phyloP scores from a whole-genome alignment of 2,797 vertebrate genomes.

The Loriculus beryllinus region DNA sequence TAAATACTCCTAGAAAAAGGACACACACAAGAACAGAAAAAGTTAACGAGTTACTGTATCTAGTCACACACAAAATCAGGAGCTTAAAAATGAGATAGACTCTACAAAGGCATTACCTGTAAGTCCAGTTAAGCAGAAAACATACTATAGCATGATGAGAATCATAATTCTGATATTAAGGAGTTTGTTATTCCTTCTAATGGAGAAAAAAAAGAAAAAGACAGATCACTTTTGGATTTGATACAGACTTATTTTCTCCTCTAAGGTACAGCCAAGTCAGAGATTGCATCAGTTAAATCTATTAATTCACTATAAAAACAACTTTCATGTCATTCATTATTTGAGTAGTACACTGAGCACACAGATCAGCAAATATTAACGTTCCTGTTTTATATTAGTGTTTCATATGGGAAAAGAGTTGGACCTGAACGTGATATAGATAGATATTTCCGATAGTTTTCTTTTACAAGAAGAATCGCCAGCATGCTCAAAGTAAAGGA shows the following conservation, averaged over 20 bases:
- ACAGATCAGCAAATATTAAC: background rate
- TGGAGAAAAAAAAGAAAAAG: background rate
- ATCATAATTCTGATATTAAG: background rate
- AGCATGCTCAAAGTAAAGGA: background rate
- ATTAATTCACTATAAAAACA: background rate
- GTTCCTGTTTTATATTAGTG: background rate
- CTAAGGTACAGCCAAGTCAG: background rate
- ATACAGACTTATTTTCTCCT: background rate
- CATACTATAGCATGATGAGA: background rate
- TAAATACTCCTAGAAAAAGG: background rate
- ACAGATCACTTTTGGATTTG: background rate
- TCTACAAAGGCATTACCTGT: accelerated
- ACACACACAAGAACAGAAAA: background rate
- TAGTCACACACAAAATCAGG: background rate
- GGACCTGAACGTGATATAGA: background rate
- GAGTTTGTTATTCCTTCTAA: background rate
- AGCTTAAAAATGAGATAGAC: background rate
- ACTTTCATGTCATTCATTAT: background rate
- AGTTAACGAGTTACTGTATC: background rate
- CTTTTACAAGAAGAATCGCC: background rate
- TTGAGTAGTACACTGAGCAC: background rate
- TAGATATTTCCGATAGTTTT: background rate
- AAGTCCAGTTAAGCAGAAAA: background rate
- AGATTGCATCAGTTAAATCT: background rate
- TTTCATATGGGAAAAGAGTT: background rate